Evolutionary conservation across 2,797 vertebrate genomes (phyloP).

Genomic region (Numenius phaeopus): DNA sequence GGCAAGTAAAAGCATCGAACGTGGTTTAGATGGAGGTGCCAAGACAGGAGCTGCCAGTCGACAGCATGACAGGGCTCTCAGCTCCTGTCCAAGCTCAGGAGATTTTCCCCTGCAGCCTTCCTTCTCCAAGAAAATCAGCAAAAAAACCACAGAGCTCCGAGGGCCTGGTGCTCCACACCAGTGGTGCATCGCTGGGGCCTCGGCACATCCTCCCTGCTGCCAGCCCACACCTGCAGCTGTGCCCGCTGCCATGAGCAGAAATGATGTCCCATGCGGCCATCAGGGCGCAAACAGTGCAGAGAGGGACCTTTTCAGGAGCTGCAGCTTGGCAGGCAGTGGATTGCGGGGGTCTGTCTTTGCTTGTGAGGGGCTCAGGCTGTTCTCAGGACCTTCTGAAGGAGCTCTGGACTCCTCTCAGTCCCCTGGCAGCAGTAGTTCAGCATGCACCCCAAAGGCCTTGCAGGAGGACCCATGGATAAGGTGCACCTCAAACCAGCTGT

Average conservation of each 20-base stretch:
- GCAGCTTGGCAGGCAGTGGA: rapidly evolving
- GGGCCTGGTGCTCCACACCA: background rate
- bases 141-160: background rate
- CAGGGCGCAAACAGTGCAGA: background rate
- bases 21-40: too few species aligned
- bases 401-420: background rate
- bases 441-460: background rate
- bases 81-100: too few species aligned
- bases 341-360: background rate
- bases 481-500: background rate
- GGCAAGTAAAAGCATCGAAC: background rate
- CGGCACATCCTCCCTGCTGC: background rate
- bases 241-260: background rate
- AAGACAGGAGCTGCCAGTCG: too few species aligned
- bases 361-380: background rate
- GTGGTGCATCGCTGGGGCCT: background rate
- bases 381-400: background rate
- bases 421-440: background rate
- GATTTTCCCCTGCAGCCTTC: too few species aligned
- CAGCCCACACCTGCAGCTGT: background rate
- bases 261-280: too few species aligned
- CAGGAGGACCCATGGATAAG: background rate
- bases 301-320: background rate
- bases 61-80: too few species aligned
- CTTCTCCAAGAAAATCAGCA: too few species aligned